These are phyloP conservation scores for Carposina sasakii DNA, from an alignment of 1,140 invertebrate species.

Conservation along the genomic window DNA sequence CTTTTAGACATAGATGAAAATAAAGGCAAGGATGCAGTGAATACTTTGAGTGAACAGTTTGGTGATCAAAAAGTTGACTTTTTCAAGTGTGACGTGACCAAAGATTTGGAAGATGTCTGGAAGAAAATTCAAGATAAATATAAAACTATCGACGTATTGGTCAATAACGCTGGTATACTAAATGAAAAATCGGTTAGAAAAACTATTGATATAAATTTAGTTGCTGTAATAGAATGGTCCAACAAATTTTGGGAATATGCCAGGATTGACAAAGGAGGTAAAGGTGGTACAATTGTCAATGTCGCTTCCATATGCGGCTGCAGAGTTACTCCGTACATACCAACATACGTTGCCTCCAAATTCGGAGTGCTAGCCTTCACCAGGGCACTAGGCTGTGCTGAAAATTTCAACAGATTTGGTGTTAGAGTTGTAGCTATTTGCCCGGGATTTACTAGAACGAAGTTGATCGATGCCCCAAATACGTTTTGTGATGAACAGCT, in stretches of 20 bases:
- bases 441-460: slow-evolving; percentile 61
- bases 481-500: not conserved
- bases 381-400: slow-evolving; percentile 57
- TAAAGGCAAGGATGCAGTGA: not conserved
- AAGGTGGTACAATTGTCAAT: slow-evolving; percentile 76
- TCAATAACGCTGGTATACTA: slow-evolving; percentile 74
- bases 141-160: slow-evolving; percentile 72
- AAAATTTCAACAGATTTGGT: slow-evolving; percentile 65
- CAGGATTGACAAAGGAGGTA: slow-evolving; percentile 73
- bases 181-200: slow-evolving; percentile 62
- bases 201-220: slow-evolving; percentile 24
- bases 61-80: slow-evolving; percentile 49
- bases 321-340: slow-evolving; percentile 71
- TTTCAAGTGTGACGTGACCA: slow-evolving; percentile 56
- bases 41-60: slow-evolving; percentile 49
- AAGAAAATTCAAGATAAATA: slow-evolving; percentile 44
- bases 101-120: slow-evolving; percentile 47
- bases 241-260: slow-evolving; percentile 47
- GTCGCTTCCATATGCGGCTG: slow-evolving; percentile 74
- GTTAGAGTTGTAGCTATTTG: slow-evolving; percentile 64
- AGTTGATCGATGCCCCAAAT: slow-evolving; percentile 20
- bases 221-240: slow-evolving; percentile 23
- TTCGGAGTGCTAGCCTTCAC: slow-evolving; percentile 70
- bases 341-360: slow-evolving; percentile 78
- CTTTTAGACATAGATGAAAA: slow-evolving; percentile 7